Conservation (phyloP, 2,113 vertebrate genomes). For the Cyrtonyx montezumae region DNA sequence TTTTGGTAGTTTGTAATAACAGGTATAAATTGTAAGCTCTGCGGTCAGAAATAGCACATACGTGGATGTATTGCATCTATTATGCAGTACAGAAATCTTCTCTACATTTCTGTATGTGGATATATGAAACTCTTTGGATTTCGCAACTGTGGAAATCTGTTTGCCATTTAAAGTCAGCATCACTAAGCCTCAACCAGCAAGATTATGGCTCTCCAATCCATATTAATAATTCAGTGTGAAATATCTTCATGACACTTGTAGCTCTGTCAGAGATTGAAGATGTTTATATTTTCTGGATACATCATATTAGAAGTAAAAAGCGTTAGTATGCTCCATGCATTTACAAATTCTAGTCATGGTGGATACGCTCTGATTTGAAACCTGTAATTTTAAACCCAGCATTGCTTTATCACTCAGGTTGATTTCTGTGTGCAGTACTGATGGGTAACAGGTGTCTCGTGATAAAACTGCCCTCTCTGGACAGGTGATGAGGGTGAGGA, state of each 20-base stretch:
- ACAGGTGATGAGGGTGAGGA: not conserved
- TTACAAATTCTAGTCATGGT: not conserved
- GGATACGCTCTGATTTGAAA: not conserved
- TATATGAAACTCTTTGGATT: conserved; percentile 15
- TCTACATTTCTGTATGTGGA: not conserved
- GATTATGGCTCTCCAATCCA: conserved; percentile 35
- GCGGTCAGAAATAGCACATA: conserved; percentile 1
- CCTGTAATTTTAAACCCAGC: not conserved
- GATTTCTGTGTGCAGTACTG: not conserved
- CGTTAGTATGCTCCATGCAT: not conserved
- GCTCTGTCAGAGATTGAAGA: not conserved
- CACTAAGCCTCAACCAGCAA: conserved; percentile 14
- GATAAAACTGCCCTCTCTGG: not conserved
- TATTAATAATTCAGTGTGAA: conserved; percentile 61
- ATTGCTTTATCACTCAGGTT: not conserved
- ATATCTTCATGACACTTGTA: not conserved
- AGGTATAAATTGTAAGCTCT: conserved; percentile 46
- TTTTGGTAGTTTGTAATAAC: conserved; percentile 14
- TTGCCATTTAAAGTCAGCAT: conserved; percentile 24
- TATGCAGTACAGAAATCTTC: not conserved
- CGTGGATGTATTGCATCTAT: not conserved
- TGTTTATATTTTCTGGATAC: conserved; percentile 25
- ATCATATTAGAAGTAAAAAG: conserved; percentile 20
- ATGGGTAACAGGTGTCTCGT: not conserved
- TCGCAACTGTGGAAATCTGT: not conserved